Evolutionary conservation across 2,888 invertebrate genomes (phyloP).

Genomic region (Nephrocerus scutellatus): DNA sequence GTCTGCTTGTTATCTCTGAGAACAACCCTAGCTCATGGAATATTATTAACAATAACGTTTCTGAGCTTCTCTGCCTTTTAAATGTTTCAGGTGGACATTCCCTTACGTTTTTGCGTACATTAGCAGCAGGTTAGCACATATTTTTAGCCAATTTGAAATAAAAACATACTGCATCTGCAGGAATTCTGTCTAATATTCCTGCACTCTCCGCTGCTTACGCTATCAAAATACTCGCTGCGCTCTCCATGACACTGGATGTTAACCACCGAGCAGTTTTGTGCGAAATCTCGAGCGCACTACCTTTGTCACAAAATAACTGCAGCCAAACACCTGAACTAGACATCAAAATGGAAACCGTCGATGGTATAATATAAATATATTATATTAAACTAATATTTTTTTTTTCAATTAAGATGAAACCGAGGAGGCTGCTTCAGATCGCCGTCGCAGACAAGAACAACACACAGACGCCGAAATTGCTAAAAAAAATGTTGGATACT

Average conservation of each 20-base stretch:
- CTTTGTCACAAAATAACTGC: constrained; percentile 15
- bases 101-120: constrained; percentile 50
- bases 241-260: constrained; percentile 51
- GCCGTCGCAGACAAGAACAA: constrained; percentile 33
- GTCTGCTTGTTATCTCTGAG: constrained; percentile 64
- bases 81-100: constrained; percentile 32
- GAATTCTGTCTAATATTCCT: constrained; percentile 54
- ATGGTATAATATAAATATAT: constrained; percentile 19
- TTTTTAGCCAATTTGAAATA: constrained; percentile 1
- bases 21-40: constrained; percentile 57
- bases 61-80: constrained; percentile 48
- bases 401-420: constrained; percentile 27
- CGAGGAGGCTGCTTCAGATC: constrained; percentile 30
- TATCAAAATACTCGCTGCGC: constrained; percentile 50
- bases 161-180: constrained; percentile 15
- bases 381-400: constrained; percentile 4
- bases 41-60: constrained; percentile 50
- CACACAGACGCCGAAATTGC: constrained; percentile 49
- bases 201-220: constrained; percentile 49
- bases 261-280: constrained; percentile 52
- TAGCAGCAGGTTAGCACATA: constrained; percentile 48
- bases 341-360: constrained; percentile 28
- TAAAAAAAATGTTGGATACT: constrained; percentile 50
- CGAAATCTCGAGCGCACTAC: constrained; percentile 28
- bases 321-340: constrained; percentile 23